Conservation (phyloP, 2,888 invertebrate species). For the Caenorhabditis sp. region DNA sequence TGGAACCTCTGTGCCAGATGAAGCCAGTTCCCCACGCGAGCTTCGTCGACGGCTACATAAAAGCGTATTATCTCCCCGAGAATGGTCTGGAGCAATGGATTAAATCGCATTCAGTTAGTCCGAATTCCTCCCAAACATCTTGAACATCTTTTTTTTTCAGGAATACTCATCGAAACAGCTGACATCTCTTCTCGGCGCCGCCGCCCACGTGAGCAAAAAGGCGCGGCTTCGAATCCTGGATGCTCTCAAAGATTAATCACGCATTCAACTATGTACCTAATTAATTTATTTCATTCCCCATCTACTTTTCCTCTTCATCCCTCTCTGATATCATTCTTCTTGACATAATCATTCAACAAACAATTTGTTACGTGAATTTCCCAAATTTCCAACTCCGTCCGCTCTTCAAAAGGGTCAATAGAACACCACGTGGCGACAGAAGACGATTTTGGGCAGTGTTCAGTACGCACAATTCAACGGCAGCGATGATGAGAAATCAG, state of each 20-base stretch:
- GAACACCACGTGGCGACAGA: constrained; percentile 27
- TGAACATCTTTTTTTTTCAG: constrained; percentile 79
- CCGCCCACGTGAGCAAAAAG: constrained; percentile 91
- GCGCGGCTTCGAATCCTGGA: constrained; percentile 82
- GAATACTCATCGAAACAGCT: constrained; percentile 93
- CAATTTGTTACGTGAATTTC: not conserved
- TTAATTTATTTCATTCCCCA: not conserved
- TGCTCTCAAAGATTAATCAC: constrained; percentile 57
- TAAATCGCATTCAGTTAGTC: constrained; percentile 85
- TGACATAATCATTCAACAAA: not conserved
- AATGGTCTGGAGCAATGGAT: constrained; percentile 91
- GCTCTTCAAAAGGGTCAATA: not conserved
- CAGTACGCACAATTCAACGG: constrained; percentile 1
- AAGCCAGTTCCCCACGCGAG: constrained; percentile 88
- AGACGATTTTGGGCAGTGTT: not conserved
- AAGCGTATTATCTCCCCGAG: constrained; percentile 94
- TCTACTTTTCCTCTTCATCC: not conserved
- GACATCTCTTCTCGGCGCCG: constrained; percentile 87
- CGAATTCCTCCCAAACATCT: not conserved
- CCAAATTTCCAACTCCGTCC: not conserved
- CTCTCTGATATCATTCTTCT: not conserved
- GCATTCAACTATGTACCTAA: not conserved
- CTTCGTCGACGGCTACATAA: constrained; percentile 94
- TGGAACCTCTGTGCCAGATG: constrained; percentile 88
- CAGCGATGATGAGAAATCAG: not conserved